Percentiles rank a stretch among this genome's conserved stretches.
These are phyloP conservation scores for Desmodus rotundus DNA, from an alignment of 2,113 vertebrate species.

Conservation along the genomic window DNA sequence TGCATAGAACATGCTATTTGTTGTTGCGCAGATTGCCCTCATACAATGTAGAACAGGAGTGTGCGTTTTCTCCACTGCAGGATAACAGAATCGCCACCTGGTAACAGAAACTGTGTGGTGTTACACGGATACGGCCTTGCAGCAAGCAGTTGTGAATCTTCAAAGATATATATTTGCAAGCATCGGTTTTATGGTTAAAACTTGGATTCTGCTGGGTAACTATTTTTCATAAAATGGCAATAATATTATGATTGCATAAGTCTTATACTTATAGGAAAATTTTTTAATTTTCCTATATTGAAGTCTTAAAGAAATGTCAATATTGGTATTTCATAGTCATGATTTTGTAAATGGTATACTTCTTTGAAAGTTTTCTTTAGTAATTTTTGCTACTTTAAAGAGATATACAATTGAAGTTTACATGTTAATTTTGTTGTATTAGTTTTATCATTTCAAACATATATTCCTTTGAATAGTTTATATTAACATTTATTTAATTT, in stretches of 20 bases:
- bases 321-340: background rate
- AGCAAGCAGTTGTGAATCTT: rapidly evolving
- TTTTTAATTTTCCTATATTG: background rate
- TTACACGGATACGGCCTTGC: rapidly evolving
- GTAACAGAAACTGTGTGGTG: background rate
- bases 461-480: background rate
- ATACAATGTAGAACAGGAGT: background rate
- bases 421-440: background rate
- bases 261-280: background rate
- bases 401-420: background rate
- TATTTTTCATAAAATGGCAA: background rate
- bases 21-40: background rate
- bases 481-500: background rate
- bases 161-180: background rate
- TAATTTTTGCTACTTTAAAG: background rate
- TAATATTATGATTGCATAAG: background rate
- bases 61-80: background rate
- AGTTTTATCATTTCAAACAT: background rate
- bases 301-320: background rate
- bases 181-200: background rate
- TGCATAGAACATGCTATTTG: background rate
- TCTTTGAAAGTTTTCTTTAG: background rate
- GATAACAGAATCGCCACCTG: rapidly evolving
- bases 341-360: background rate
- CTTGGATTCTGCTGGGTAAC: background rate